Evolutionary conservation across 37 sponge, comb jelly and placozoan genomes (phyloP), one percentile per base, ranked within the genome.

Genomic region (Halichondria panicea): DNA sequence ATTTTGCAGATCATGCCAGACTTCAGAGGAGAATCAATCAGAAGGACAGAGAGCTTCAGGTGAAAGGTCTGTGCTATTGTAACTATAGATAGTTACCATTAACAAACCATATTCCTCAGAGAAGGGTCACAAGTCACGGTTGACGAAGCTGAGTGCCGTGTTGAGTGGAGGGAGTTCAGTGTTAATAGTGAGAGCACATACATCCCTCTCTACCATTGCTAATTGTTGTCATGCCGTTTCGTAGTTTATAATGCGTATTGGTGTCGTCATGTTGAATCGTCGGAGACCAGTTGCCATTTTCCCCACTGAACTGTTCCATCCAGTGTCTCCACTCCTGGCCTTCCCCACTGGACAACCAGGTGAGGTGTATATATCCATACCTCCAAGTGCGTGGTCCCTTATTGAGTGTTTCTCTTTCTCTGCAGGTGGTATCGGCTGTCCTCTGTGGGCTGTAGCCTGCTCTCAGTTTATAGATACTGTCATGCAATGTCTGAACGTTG

Each of bases 1-100:
- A 71, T 22, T 87, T 87, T 75, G 82, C 81, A 2, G 66, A 54
- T 13, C 58, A 87, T 76, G 53, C 88, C 0, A 66, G 66, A 40
- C 34, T 81, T 3, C 46, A 81, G 43, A 75, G 88, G 38, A 67
- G 70, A 30, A 31, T 80, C 8, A 45, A 27, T 34, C 36, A 52
- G 36, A 75, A 81, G 60, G 66, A 81, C 30, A 1, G 37, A 7
- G 28, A 60, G 11, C 63, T 87, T 27, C 32, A 48, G 2, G 8
- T 24, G 13, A 0, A 35, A 39, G 74, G 87, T 79, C 37, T 11
- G 66, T 43, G 41, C n/a, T n/a, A n/a, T n/a, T n/a, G n/a, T n/a
- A n/a, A n/a, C n/a, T n/a, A n/a, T n/a, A n/a, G n/a, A n/a, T n/a
- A n/a, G n/a, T n/a, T n/a, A n/a, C n/a, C n/a, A n/a, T n/a, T n/a